Evolutionary conservation across 2,797 vertebrate species (phyloP).

Genomic region (Adelosebastes latens): DNA sequence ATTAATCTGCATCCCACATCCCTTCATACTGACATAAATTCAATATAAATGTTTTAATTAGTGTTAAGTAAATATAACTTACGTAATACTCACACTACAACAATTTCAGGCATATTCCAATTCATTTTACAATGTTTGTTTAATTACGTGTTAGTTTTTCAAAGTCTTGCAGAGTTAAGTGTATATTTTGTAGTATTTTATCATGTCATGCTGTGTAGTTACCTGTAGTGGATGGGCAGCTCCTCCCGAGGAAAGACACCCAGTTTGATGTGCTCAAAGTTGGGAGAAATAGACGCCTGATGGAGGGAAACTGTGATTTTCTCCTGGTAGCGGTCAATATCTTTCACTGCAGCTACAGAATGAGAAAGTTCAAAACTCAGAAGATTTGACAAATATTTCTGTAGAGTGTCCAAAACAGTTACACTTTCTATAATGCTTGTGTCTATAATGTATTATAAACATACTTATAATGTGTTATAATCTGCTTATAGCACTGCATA

Average conservation of each 20-base stretch:
- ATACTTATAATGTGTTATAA: background rate
- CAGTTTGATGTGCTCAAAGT: conserved; percentile 85
- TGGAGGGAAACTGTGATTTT: conserved; percentile 93
- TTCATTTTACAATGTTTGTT: background rate
- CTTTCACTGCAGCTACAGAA: conserved; percentile 90
- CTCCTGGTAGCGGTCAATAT: conserved; percentile 95
- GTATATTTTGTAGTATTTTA: background rate
- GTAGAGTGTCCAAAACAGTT: background rate
- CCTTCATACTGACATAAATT: background rate
- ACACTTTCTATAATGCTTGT: background rate
- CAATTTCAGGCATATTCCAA: background rate
- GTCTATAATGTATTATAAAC: background rate
- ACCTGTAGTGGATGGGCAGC: conserved; percentile 93
- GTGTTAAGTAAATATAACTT: background rate
- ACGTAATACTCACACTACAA: background rate
- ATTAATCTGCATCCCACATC: background rate
- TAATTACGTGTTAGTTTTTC: background rate
- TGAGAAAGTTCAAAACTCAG: background rate
- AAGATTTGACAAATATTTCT: background rate
- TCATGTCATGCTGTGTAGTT: conserved; percentile 28
- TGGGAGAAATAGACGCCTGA: conserved; percentile 85
- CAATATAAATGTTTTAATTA: background rate
- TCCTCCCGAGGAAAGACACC: conserved; percentile 93
- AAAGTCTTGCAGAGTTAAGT: background rate
- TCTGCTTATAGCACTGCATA: background rate